phyloP scores from a whole-genome alignment of 2,113 vertebrate genomes.

The Loxodonta africana region DNA sequence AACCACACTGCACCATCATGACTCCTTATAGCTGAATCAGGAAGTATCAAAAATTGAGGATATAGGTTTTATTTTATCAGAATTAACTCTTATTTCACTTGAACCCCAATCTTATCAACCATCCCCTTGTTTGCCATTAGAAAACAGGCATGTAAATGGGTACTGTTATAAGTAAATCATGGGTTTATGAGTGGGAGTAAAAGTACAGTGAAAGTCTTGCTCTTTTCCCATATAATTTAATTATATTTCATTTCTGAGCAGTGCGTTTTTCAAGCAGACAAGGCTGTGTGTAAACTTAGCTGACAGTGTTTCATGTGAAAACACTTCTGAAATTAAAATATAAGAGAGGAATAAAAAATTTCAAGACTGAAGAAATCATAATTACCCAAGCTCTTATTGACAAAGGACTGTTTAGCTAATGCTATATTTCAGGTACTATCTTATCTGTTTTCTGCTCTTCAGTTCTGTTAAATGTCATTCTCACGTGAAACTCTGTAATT shows the following conservation, averaged over 20 bases:
- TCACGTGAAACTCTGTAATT: slow-evolving; percentile 63
- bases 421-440: slow-evolving; percentile 70
- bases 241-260: slow-evolving; percentile 39
- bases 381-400: slow-evolving; percentile 36
- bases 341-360: slow-evolving; percentile 4
- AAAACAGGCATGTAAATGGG: slow-evolving; percentile 36
- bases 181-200: not conserved
- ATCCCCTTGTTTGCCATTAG: not conserved
- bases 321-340: slow-evolving; percentile 39
- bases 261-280: slow-evolving; percentile 29
- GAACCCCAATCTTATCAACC: not conserved
- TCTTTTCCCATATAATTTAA: slow-evolving; percentile 5
- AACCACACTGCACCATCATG: not conserved
- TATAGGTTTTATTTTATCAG: not conserved
- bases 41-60: not conserved
- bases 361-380: not conserved
- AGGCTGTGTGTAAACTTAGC: not conserved
- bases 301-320: slow-evolving; percentile 3
- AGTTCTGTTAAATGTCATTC: slow-evolving; percentile 57
- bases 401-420: slow-evolving; percentile 70
- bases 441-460: slow-evolving; percentile 36
- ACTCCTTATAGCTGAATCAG: slow-evolving; percentile 37
- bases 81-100: slow-evolving; percentile 34
- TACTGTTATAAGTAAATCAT: slow-evolving; percentile 48
- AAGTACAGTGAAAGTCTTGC: slow-evolving; percentile 13